These are phyloP conservation scores for Gambusia yucatana DNA, from an alignment of 2,797 vertebrate species.

Conservation along the genomic window DNA sequence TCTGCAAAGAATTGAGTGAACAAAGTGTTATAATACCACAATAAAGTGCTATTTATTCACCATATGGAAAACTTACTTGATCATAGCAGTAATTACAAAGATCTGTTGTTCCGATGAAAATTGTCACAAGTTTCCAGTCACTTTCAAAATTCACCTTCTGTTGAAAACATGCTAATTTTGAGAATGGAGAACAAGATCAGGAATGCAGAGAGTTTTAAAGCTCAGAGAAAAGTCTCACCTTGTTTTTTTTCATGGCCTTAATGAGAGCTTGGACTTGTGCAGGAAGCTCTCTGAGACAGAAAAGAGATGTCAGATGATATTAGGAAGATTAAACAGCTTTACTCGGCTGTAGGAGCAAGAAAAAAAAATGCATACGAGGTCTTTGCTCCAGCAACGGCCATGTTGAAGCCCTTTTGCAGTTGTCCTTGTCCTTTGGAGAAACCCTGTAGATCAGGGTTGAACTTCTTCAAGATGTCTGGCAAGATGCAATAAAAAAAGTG, in stretches of 20 bases:
- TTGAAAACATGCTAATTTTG: constrained; percentile 14
- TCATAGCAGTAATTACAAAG: constrained; percentile 88
- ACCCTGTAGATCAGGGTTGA: constrained; percentile 85
- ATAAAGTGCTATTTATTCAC: background rate
- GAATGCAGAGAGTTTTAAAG: background rate
- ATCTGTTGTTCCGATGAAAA: constrained; percentile 87
- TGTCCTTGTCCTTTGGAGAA: constrained; percentile 80
- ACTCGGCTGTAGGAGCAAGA: background rate
- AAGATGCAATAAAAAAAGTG: background rate
- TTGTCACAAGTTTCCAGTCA: constrained; percentile 93
- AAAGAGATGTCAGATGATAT: constrained; percentile 1
- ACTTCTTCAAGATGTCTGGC: constrained; percentile 91
- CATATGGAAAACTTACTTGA: constrained; percentile 75
- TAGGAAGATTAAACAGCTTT: constrained; percentile 1
- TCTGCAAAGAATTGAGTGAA: constrained; percentile 67
- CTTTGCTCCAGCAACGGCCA: constrained; percentile 80
- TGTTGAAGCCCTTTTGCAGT: constrained; percentile 84
- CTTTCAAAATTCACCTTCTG: constrained; percentile 86
- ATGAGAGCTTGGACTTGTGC: constrained; percentile 82
- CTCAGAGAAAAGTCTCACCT: constrained; percentile 69
- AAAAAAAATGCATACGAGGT: constrained; percentile 76
- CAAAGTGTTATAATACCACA: background rate
- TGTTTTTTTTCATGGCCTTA: constrained; percentile 80
- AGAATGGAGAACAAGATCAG: background rate
- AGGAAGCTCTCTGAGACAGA: constrained; percentile 81